Conservation (phyloP, 2,113 vertebrate genomes). For the Chinchilla lanigera region DNA sequence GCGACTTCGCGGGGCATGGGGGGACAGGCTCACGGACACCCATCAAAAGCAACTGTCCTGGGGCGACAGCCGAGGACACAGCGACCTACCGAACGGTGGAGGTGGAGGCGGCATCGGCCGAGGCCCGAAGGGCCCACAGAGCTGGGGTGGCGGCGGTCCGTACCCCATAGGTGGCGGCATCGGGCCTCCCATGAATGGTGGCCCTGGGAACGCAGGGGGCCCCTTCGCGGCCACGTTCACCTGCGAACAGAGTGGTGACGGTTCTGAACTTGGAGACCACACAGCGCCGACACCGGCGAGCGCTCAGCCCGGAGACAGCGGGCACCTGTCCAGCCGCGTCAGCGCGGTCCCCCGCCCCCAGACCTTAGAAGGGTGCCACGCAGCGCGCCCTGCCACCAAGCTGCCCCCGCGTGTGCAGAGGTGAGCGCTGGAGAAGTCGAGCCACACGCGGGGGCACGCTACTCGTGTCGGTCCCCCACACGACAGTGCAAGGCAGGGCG, state of each 20-base stretch:
- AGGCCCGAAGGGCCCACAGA: conserved; percentile 85
- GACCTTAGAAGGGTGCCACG: neutral
- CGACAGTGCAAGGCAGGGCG: neutral
- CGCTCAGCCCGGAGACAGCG: neutral
- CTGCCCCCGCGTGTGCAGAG: neutral
- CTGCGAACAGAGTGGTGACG: conserved; percentile 74
- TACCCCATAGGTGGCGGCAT: conserved; percentile 82
- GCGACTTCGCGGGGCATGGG: neutral
- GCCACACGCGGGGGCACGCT: neutral
- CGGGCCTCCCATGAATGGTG: conserved; percentile 86
- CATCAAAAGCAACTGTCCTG: neutral
- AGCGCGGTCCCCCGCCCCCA: neutral
- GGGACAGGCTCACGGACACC: neutral
- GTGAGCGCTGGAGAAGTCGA: neutral
- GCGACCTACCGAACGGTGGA: conserved; percentile 83
- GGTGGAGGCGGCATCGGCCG: conserved; percentile 88
- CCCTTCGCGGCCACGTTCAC: conserved; percentile 86
- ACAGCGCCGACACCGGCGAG: neutral
- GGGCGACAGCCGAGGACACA: fast-evolving
- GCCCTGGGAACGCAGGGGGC: conserved; percentile 90
- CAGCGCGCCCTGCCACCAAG: neutral
- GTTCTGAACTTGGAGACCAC: neutral
- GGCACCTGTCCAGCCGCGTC: neutral
- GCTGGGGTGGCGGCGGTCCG: conserved; percentile 84
- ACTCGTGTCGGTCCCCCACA: neutral